Evolutionary conservation across 2,888 invertebrate genomes (phyloP), one percentile per base, ranked within the genome.

Genomic region (Lingula anatina): DNA sequence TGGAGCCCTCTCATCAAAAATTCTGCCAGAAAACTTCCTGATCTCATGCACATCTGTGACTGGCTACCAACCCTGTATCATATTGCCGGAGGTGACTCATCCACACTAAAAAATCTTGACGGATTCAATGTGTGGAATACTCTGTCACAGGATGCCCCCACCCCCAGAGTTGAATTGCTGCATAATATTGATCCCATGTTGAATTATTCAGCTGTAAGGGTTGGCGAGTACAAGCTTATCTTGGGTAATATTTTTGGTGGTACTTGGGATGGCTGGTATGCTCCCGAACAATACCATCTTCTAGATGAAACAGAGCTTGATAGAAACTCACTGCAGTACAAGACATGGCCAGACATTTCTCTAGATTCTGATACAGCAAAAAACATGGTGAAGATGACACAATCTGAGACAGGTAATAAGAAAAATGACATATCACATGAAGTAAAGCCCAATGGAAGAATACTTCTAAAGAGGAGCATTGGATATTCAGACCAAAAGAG

Each of bases 41-140:
- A 90, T 67, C 78, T 84, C 49, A 81, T 92, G 73, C 90, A 93
- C 70, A 83, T 93, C 28, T 82, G 83, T 2, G 94, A 95, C 75
- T 93, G 93, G 93, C 73, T 94, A 45, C 94, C 94, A 0, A 94
- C 94, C 0, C 73, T 94, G 0, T 77, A 87, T 53, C 74, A 80
- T 37, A 88, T 87, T 0, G 88, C 88, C 0, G 87, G 87, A 35
- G 68, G 67, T 3, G 53, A 69, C 44, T 47, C 48, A n/a, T 49
- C 51, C 42, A 36, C 38, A 20, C 55, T 68, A 44, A 54, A 54
- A 28, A 57, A 65, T 38, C 47, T 70, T 21, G 92, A 93, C 72
- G 93, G 93, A 0, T 64, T 86, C 1, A 83, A 88, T 68, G 76
- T 86, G 51, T 94, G 93, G 93, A 68, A 82, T 1, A 80, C 84